Evolutionary conservation across 2,797 vertebrate genomes (phyloP), one percentile per base, ranked within the genome.

Genomic region (Amazona finschi): DNA sequence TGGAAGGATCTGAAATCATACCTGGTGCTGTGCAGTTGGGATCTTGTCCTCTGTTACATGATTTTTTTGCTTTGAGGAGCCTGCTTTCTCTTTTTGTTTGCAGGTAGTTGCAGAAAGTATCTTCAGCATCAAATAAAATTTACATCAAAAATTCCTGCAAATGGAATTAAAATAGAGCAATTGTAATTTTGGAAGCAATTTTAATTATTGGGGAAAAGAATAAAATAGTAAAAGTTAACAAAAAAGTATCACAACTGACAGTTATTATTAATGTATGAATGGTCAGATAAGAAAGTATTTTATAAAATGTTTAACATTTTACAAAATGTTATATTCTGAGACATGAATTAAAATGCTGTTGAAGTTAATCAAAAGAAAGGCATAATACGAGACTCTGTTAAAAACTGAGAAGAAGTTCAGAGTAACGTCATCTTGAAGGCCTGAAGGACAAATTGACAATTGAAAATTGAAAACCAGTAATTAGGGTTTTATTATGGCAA

Each of bases 321-420:
- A 22, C 47, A 62, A 46, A 70, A 50, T 2, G 7, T 57, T 65
- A 5, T 44, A 5, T 87, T 79, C 38, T 64, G 27, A 83, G 25
- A 80, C 80, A 28, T 52, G 58, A 90, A 77, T 86, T 85, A 67
- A 93, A 90, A 74, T 66, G 25, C 18, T 73, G 15, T 82, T 71
- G 36, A 57, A 57, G 69, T 93, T 86, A 75, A 65, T 65, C 2
- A 6, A 65, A 83, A 44, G 16, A 33, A 87, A 74, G 85, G 79
- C 12, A 8, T 84, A 75, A 33, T 44, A 57, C 12, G 16, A 81
- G 30, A 22, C 15, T 43, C 2, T 57, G 28, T 69, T 86, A 64
- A 91, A 61, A 85, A 31, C 28, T 50, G 9, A 52, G 67, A 47
- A 20, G 17, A 81, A 86, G 15, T 88, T 66, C 57, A 78, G 33